Evolutionary conservation across 2,888 invertebrate species (phyloP).

Genomic region (Tetragonula carbonaria): DNA sequence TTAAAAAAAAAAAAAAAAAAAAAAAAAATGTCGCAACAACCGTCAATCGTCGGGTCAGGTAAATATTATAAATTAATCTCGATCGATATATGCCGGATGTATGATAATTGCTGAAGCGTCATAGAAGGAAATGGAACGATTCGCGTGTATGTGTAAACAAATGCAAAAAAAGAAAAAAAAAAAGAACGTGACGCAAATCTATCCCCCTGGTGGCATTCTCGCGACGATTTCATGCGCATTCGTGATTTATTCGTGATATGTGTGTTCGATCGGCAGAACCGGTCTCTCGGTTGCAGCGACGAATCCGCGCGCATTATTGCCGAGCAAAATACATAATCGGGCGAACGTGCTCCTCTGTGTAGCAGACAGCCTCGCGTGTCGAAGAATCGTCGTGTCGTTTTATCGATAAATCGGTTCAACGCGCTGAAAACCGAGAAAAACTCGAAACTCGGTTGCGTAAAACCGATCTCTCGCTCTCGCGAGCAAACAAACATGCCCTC

Average conservation of each 20-base stretch:
- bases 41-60: neutral
- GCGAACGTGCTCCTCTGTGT: neutral
- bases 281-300: neutral
- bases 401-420: constrained; percentile 24
- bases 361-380: neutral
- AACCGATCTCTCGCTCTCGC: neutral
- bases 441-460: constrained; percentile 17
- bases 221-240: constrained; percentile 30
- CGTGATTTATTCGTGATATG: constrained; percentile 22
- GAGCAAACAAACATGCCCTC: neutral
- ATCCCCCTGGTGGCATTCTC: constrained; percentile 6
- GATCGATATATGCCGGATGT: neutral
- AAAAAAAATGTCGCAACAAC: neutral
- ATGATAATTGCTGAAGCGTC: constrained; percentile 19
- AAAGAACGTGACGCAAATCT: constrained; percentile 43
- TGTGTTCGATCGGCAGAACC: constrained; percentile 8
- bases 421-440: constrained; percentile 23
- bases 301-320: neutral
- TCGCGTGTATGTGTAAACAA: constrained; percentile 25
- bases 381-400: neutral
- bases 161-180: neutral
- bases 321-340: neutral
- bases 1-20: too few relatives aligned
- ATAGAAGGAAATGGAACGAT: constrained; percentile 7
- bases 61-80: constrained; percentile 16